Evolutionary conservation across 2,888 invertebrate genomes (phyloP).

Genomic region (Dinocampus coccinellae): DNA sequence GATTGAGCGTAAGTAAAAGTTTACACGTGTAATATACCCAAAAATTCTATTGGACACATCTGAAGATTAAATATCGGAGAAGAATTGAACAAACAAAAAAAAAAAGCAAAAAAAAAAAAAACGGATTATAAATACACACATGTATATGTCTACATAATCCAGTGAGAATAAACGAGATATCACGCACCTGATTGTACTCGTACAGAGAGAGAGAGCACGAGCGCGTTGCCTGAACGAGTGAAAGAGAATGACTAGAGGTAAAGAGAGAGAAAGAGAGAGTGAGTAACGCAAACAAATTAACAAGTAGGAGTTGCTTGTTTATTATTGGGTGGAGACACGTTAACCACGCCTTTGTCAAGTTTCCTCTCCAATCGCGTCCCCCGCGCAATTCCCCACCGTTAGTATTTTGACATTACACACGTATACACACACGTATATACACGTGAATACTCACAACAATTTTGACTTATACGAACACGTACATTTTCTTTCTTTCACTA

Average conservation of each 20-base stretch:
- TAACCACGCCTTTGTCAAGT: constrained; percentile 67
- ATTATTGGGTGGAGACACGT: constrained; percentile 66
- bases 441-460: constrained; percentile 17
- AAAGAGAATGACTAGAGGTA: constrained; percentile 58
- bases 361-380: constrained; percentile 62
- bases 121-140: background rate
- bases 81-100: too few relatives aligned
- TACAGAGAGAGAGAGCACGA: constrained; percentile 18
- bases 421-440: constrained; percentile 34
- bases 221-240: constrained; percentile 65
- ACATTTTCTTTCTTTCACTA: constrained; percentile 37
- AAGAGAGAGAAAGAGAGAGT: constrained; percentile 32
- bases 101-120: background rate
- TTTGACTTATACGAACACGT: constrained; percentile 2
- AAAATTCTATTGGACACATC: constrained; percentile 30
- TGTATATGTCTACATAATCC: background rate
- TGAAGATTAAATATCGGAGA: constrained; percentile 34
- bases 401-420: constrained; percentile 38
- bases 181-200: background rate
- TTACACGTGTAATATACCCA: constrained; percentile 10
- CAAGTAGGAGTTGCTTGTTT: constrained; percentile 64
- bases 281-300: constrained; percentile 67
- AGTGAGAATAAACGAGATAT: background rate
- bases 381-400: constrained; percentile 47
- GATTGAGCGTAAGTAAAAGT: constrained; percentile 40